Conservation (phyloP, 2,113 vertebrate species). For the Clarias macrocephalus region DNA sequence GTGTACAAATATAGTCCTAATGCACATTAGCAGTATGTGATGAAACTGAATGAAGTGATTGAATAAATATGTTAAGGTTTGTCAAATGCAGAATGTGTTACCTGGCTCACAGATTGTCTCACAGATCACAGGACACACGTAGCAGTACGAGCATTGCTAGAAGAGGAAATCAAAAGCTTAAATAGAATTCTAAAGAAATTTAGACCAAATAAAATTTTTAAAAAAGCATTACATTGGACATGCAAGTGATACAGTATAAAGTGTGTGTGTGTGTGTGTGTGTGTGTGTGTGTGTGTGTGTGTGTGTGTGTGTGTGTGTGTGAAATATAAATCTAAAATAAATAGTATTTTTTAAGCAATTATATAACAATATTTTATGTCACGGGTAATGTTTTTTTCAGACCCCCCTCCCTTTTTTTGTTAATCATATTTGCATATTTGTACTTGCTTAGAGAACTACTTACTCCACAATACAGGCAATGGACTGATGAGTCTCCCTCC, state of each 20-base stretch:
- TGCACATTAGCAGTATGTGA: not conserved
- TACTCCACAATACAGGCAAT: conserved; percentile 79
- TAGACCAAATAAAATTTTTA: too few relatives aligned
- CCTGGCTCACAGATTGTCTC: conserved; percentile 82
- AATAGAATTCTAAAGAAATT: not conserved
- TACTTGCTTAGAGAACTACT: conserved; percentile 26
- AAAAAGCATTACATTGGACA: not conserved
- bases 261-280: too few relatives aligned
- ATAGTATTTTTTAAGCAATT: too few relatives aligned
- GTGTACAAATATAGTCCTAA: not conserved
- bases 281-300: too few relatives aligned
- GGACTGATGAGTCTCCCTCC: conserved; percentile 75
- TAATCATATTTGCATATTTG: not conserved
- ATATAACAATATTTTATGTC: too few relatives aligned
- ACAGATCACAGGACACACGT: conserved; percentile 81
- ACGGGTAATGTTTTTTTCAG: too few relatives aligned
- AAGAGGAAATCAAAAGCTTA: not conserved
- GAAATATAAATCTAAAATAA: too few relatives aligned
- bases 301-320: too few relatives aligned
- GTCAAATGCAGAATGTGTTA: conserved; percentile 51
- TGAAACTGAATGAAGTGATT: not conserved
- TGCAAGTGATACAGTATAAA: not conserved
- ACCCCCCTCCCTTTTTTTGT: too few relatives aligned
- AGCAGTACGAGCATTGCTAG: conserved; percentile 82
- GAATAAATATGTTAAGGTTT: not conserved